Conservation (phyloP, 1,140 invertebrate species). For the Macrocentrus cingulum region DNA sequence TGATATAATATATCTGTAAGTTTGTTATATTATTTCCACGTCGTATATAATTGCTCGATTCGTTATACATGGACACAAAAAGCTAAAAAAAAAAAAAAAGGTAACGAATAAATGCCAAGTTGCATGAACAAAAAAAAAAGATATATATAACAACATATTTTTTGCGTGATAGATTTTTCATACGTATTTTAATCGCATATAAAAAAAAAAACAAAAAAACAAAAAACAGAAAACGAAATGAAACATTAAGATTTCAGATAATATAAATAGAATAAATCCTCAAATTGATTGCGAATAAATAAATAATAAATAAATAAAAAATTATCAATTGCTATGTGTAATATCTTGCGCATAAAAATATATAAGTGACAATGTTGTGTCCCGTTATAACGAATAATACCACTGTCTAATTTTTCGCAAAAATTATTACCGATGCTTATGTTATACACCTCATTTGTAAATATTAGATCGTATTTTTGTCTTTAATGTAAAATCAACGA, state of each 20-base stretch:
- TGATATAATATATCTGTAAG: constrained; percentile 31
- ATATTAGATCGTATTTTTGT: constrained; percentile 58
- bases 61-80: constrained; percentile 29
- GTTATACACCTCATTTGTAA: constrained; percentile 57
- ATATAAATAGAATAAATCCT: constrained; percentile 11
- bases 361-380: constrained; percentile 36
- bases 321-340: too few relatives aligned
- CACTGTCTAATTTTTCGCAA: constrained; percentile 30
- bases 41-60: constrained; percentile 32
- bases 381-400: constrained; percentile 37
- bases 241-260: constrained; percentile 12
- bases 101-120: constrained; percentile 4
- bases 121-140: constrained; percentile 24
- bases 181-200: constrained; percentile 20
- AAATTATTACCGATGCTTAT: constrained; percentile 43
- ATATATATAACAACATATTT: constrained; percentile 32
- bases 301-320: constrained; percentile 1
- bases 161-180: constrained; percentile 31
- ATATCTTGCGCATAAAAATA: background rate
- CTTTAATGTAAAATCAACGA: constrained; percentile 52
- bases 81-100: constrained; percentile 27
- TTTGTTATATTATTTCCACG: constrained; percentile 46
- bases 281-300: background rate
- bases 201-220: background rate
- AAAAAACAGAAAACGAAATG: background rate